These are phyloP conservation scores for Halcyon chelicuti DNA, from an alignment of 2,797 vertebrate species.

Conservation along the genomic window DNA sequence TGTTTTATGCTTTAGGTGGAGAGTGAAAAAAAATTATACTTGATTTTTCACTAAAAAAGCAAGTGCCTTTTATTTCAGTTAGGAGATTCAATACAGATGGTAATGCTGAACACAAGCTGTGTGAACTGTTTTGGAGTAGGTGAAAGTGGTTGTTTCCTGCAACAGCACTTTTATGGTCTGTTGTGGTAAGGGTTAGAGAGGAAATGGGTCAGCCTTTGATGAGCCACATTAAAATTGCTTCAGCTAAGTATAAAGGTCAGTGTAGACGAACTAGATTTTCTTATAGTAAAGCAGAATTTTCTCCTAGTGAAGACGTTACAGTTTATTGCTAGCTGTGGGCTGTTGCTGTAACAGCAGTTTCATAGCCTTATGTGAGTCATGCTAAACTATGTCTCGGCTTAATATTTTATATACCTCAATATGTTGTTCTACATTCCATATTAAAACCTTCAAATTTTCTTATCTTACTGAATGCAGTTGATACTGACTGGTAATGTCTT, in stretches of 20 bases:
- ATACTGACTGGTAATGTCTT: background rate
- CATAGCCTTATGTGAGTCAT: constrained; percentile 8
- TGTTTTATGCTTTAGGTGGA: background rate
- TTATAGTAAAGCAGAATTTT: constrained; percentile 11
- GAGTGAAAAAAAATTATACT: background rate
- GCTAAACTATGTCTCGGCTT: constrained; percentile 27
- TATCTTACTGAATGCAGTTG: background rate
- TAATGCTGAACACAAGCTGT: background rate
- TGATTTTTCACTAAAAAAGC: background rate
- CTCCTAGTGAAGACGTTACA: constrained; percentile 29
- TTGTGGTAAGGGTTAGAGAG: background rate
- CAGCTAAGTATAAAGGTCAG: constrained; percentile 46
- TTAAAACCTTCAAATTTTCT: constrained; percentile 21
- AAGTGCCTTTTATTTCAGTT: background rate
- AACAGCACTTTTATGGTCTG: background rate
- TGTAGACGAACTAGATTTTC: constrained; percentile 31
- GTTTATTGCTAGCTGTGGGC: constrained; percentile 63
- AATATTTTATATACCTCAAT: constrained; percentile 55
- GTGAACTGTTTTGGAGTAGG: background rate
- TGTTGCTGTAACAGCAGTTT: constrained; percentile 47
- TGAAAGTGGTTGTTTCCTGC: background rate
- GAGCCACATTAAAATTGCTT: constrained; percentile 1
- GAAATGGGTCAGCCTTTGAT: constrained; percentile 6
- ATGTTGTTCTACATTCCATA: constrained; percentile 28
- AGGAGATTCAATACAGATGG: background rate